Evolutionary conservation across 2,113 vertebrate genomes (phyloP), one percentile per base, ranked within the genome.

Genomic region (Colius striatus): DNA sequence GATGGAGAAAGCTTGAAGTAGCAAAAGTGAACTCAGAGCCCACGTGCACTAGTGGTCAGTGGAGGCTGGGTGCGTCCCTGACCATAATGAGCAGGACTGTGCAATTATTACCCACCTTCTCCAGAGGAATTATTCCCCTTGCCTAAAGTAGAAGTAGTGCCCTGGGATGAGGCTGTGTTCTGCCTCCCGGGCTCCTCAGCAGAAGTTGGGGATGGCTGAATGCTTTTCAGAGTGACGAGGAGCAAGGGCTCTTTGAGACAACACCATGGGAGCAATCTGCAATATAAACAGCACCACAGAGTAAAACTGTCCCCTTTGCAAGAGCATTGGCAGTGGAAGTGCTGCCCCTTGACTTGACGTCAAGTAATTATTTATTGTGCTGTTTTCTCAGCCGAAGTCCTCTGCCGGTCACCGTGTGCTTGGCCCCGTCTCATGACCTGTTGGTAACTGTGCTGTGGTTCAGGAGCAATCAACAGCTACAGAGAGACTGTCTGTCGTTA

Each of bases 41-140:
- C 22, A 6, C 4, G 0, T 0, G 0, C 7, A 1, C 0, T 6
- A 1, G 29, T 21, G 57, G 10, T 11, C 2, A 3, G 20, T 54
- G 70, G 50, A 86, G 47, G 26, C 23, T 32, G 53, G 5, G 9
- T 30, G 77, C n/a, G 6, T 41, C 26, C 38, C 63, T 70, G 72
- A 51, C 13, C 16, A 6, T n/a, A n/a, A n/a, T 0, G 0, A 48
- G 22, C 27, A 54, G 81, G n/a, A 51, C 63, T n/a, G 13, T 68
- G 67, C 25, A 41, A 41, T 41, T 71, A 3, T 66, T 63, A n/a
- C 5, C 38, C 21, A 17, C n/a, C 20, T 53, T 4, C 17, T 12
- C 36, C 43, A 74, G 61, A 60, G 60, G 50, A 58, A 51, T 62
- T 30, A 21, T 26, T 71, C 14, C 23, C 16, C 8, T 45, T 91